Base-by-base conservation (phyloP, 2,113 vertebrate species). In the Lagopus leucura region DNA sequence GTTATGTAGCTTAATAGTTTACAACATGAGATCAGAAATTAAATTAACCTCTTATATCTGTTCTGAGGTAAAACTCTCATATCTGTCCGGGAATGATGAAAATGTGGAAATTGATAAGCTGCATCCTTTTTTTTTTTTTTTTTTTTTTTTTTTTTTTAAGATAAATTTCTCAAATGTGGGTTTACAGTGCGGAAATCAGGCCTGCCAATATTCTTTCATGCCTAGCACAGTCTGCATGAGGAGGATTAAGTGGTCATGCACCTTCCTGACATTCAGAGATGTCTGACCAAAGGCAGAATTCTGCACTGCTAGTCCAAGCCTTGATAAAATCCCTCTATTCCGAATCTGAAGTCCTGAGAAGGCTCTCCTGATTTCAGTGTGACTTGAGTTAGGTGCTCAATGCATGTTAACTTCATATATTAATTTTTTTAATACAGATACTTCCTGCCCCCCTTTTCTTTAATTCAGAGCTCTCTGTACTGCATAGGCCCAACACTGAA, bases 1-100 rank as follows among this genome's bases (percentile, higher is more conserved):
- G 22, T 67, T 81, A 8, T 74, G 43, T 47, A 43, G 50, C 21
- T 77, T 85, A 70, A 54, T 60, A 77, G 61, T 40, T 60, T 64
- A n/a, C 70, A 78, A 21, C 38, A 15, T 57, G 61, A 40, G 42
- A 83, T 84, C 22, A 32, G 61, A 93, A 95, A 94, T 90, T 82
- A 52, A 88, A 92, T 43, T 81, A 50, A 90, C 81, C 61, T 89
- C 12, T 27, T 43, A 60, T 78, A 83, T 88, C 79, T 67, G 6
- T 52, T 82, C 10, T 7, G 8, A 79, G 19, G n/a, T 45, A 82
- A 8, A 82, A 24, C 11, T 17, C 47, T 16, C 34, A 8, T 76
- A 58, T 87, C 34, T 58, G 50, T 32, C 22, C 18, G 32, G 38
- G 32, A 83, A 55, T 48, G 14, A 52, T 63, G 52, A 88, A 87